Percentiles rank a stretch among this genome's conserved stretches.
These are phyloP conservation scores for Falcunculus frontatus DNA, from an alignment of 2,113 vertebrate species.

Conservation along the genomic window DNA sequence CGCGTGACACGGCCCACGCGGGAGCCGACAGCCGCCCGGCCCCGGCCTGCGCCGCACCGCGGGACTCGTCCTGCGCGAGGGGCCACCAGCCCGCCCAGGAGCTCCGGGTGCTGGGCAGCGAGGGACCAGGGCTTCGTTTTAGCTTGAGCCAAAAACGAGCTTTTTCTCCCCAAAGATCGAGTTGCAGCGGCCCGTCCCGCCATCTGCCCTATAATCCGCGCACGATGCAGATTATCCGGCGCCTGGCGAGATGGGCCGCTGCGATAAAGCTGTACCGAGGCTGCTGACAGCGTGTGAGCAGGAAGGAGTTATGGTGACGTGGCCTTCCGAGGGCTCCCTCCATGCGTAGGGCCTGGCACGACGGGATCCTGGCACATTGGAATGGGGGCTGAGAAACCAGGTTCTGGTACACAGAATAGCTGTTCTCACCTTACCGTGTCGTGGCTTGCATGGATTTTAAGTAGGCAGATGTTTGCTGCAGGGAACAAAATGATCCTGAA, in stretches of 20 bases:
- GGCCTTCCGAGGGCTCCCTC: background rate
- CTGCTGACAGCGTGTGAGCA: background rate
- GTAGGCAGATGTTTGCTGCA: background rate
- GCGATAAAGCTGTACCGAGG: background rate
- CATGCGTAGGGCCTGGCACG: background rate
- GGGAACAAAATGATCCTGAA: background rate
- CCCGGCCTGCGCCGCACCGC: background rate
- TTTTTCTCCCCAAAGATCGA: background rate
- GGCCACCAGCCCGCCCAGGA: background rate
- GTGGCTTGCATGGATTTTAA: fast-evolving
- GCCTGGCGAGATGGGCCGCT: background rate
- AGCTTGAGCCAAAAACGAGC: background rate
- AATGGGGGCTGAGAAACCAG: background rate
- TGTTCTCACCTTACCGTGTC: fast-evolving
- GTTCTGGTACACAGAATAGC: no score
- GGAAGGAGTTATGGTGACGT: background rate
- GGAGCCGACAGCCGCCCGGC: background rate
- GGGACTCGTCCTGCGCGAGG: background rate
- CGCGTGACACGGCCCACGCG: background rate
- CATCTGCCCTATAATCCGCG: fast-evolving
- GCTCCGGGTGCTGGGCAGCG: background rate
- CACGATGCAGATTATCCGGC: background rate
- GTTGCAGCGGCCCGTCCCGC: no score
- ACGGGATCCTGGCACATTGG: background rate
- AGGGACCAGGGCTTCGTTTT: background rate